Base-by-base conservation (phyloP, 2,113 vertebrate genomes). In the Coptodon rendalli region DNA sequence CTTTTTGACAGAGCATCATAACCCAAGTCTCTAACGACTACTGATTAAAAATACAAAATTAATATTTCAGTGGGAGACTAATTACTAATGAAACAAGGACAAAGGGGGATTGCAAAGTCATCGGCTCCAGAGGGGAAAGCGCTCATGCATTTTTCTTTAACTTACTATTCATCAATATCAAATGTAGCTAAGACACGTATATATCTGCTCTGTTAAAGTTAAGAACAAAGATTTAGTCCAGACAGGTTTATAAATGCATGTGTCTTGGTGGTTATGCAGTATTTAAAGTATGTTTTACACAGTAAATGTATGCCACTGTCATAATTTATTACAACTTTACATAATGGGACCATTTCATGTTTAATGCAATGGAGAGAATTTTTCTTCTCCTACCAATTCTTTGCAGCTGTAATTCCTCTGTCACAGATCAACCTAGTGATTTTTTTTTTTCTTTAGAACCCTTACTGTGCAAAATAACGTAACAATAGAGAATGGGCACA, bases 61-160 rank as follows among this genome's bases (percentile, higher is more conserved):
- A 92, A 93, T 92, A 92, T 95, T 95, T 94, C 81, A 92, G 40
- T 80, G 63, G 83, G 66, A 61, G 36, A 38, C 45, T 93, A 92
- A 94, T 95, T 93, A 92, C 88, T 91, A 90, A 95, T 93, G 87
- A 91, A 94, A 90, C 86, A 92, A 88, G 91, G 87, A 93, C 92
- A 93, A 93, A 93, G 91, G 86, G 80, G 9, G 48, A 52, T 82
- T 86, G 90, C 86, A 91, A 91, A 93, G 90, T 94, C 91, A 91
- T 91, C 59, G 53, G 68, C 81, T 92, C 87, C 79, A 86, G 50
- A 81, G 59, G 76, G 90, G 34, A 17, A 80, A 48, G 11, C 76
- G 36, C 12, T 68, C 43, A 52, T 85, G 13, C 9, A 59, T 82
- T 84, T 79, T 40, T 68, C 16, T 16, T 57, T 40, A 31, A 63